Base-by-base conservation (phyloP, 2,797 vertebrate genomes). In the Oophaga sylvatica region DNA sequence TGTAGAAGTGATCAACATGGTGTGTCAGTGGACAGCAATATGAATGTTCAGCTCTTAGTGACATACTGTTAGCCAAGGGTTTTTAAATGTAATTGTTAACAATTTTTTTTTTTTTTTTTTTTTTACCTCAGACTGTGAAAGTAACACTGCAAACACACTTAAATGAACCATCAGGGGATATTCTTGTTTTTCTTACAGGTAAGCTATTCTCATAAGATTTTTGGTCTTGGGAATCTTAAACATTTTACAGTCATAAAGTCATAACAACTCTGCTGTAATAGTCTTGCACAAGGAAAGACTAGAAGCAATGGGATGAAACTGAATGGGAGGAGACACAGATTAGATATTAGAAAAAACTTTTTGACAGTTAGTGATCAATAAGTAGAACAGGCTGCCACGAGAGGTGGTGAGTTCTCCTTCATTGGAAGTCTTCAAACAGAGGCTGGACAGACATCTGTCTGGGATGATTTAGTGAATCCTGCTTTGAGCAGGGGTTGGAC, bases 121-220 rank as follows among this genome's bases (percentile, higher is more conserved):
- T 77, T 87, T 91, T 90, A 16, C 85, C 93, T 90, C 91, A 99
- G 98, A 96, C 97, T 80, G 96, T 99, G 15, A 98, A 96, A 90
- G 91, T 98, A 80, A 94, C 97, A 1, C 90, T 99, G 93, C 96
- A 99, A 91, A 92, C 98, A 62, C 98, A 99, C 90, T 95, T 96
- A 82, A 96, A 95, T 92, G 97, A 99, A 91, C 91, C 92, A 89
- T 94, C 96, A 68, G 98, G 98, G 0, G 98, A 99, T 89, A 98
- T 99, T 93, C 94, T 99, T 85, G 97, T 99, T 86, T 99, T 99
- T 93, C 93, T 99, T 85, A 99, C 98, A 89, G 98, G 98, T 96
- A 87, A 89, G 93, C 29, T 53, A 26, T 22, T 57, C 7, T 59
- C n/a, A 78, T 26, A 56, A 56, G 5, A 35, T 48, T 16, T 2